Evolutionary conservation across 1,140 invertebrate genomes (phyloP).

Genomic region (Palaemon carinicauda): DNA sequence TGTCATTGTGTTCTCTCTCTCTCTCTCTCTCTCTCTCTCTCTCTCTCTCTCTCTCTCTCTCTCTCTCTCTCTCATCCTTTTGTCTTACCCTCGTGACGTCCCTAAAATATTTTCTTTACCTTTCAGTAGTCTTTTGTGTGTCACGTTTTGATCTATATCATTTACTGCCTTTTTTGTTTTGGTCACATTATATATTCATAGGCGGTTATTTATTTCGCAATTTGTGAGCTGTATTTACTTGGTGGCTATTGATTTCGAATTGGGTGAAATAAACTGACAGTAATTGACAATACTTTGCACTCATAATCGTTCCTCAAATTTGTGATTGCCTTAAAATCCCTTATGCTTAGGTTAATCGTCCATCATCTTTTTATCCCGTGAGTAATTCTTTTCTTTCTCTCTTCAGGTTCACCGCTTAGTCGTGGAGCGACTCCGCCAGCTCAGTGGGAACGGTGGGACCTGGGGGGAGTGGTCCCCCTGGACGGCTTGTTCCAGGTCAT

Average conservation of each 20-base stretch:
- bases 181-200: background rate
- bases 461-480: conserved; percentile 69
- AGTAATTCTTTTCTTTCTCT: background rate
- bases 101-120: background rate
- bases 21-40: background rate
- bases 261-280: too few species aligned
- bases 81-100: background rate
- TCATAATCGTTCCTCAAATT: background rate
- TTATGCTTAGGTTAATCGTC: background rate
- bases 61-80: background rate
- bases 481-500: conserved; percentile 68
- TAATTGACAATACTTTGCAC: too few species aligned
- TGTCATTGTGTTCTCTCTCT: background rate
- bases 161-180: background rate
- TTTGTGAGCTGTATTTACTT: background rate
- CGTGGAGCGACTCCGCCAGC: conserved; percentile 40
- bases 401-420: conserved; percentile 50
- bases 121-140: background rate
- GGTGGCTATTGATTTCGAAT: background rate
- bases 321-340: background rate
- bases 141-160: too few species aligned
- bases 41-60: background rate
- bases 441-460: background rate
- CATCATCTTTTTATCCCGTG: background rate
- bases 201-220: background rate